Evolutionary conservation across 2,797 vertebrate genomes (phyloP), one percentile per base, ranked within the genome.

Genomic region (Galaxias olidus): DNA sequence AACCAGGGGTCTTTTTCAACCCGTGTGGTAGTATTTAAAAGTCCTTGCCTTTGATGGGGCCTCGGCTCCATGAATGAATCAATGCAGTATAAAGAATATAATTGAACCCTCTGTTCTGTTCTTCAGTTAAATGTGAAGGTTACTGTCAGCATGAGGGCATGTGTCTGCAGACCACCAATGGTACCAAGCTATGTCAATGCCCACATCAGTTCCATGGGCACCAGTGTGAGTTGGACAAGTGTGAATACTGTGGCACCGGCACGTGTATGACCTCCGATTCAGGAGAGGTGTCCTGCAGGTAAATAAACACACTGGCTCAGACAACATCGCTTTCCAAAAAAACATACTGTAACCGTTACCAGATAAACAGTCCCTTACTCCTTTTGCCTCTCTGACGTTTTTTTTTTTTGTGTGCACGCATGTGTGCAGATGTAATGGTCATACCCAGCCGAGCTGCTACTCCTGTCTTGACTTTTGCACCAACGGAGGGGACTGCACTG

Each of bases 221-320:
- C 12, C 77, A 80, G 61, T 99, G 97, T 68, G 92, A 95, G 80
- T 83, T 93, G 75, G 89, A 94, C 87, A 94, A 93, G 65, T 99
- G 97, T 71, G 78, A 78, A 12, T 94, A 93, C 89, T 96, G 95
- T 0, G 91, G 90, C 1, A 77, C 80, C 0, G 93, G 94, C 59
- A 86, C 88, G 72, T 96, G 95, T 65, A 80, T 76, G 80, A 93
- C 87, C 0, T 82, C 83, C 69, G 73, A 72, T 77, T 85, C 87
- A 62, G 93, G 94, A 46, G 93, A 95, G 13, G 93, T 96, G 44
- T 90, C 89, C 50, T 99, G 97, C 94, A 93, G 86, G 97, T 98
- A 88, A 6, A 48, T 44, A 65, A 13, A 11, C 11, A 41, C 54
- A 48, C 13, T 41, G 30, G 30, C 6, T 2, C 30, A 3, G 30